A percentile compares a stretch with the other conserved stretches of the same genome.
phyloP scores from a whole-genome alignment of 2,797 vertebrate genomes.

The Melanotaenia maccullochi region DNA sequence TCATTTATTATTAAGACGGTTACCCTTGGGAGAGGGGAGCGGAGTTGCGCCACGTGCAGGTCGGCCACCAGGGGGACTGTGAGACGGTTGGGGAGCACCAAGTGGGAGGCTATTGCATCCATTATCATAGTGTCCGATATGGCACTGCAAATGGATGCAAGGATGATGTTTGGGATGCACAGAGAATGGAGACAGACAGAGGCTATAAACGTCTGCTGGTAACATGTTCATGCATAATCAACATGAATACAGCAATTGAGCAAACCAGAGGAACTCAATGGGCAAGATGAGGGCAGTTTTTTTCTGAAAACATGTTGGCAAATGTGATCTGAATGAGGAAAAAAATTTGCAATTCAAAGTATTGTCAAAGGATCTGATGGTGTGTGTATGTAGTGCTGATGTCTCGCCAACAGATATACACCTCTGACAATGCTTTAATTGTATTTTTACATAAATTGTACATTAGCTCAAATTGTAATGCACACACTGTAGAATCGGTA shows the following conservation, averaged over 20 bases:
- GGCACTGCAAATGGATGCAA: conserved; percentile 84
- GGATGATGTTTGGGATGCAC: conserved; percentile 60
- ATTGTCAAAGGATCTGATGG: conserved; percentile 36
- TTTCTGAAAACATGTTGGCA: conserved; percentile 38
- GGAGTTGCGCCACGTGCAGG: conserved; percentile 91
- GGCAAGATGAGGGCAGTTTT: conserved; percentile 27
- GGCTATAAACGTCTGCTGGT: conserved; percentile 42
- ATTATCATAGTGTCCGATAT: conserved; percentile 95
- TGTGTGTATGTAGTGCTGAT: conserved; percentile 4
- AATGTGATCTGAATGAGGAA: conserved; percentile 20
- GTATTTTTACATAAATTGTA: conserved; percentile 22
- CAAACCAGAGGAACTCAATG: conserved; percentile 31
- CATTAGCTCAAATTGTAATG: neutral
- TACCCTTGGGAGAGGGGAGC: conserved; percentile 95
- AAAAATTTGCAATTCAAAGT: conserved; percentile 36
- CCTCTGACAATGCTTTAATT: conserved; percentile 58
- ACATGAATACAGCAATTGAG: conserved; percentile 44
- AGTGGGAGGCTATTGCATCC: conserved; percentile 92
- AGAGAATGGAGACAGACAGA: conserved; percentile 60
- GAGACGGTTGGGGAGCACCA: conserved; percentile 94
- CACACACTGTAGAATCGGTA: neutral
- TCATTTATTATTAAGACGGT: conserved; percentile 54
- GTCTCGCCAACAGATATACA: conserved; percentile 6
- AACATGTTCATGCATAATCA: conserved; percentile 50
- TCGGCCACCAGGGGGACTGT: conserved; percentile 90